Evolutionary conservation across 2,113 vertebrate genomes (phyloP).

Genomic region (Ivindomyrus marchei): DNA sequence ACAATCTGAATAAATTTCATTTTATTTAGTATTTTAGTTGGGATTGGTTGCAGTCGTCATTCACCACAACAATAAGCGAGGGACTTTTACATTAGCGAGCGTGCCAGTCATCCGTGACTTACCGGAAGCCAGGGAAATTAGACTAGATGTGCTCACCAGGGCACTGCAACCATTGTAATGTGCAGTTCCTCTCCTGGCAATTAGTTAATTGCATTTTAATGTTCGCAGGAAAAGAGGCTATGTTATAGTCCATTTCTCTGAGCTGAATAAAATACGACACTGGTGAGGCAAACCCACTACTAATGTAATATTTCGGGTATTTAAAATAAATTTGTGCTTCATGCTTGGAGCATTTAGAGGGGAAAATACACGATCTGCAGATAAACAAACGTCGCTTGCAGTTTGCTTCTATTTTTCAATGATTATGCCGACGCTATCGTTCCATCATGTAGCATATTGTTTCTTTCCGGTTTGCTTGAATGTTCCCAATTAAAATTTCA

Average conservation of each 20-base stretch:
- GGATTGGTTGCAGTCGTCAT: background rate
- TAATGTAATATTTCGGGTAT: background rate
- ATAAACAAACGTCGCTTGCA: background rate
- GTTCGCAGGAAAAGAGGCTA: background rate
- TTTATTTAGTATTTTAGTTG: background rate
- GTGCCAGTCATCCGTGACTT: background rate
- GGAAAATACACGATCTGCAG: background rate
- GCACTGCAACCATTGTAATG: background rate
- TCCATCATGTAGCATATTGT: background rate
- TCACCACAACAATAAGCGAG: background rate
- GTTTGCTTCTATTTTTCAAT: background rate
- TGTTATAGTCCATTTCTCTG: background rate
- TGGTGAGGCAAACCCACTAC: background rate
- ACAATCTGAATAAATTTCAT: background rate
- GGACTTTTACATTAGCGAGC: background rate
- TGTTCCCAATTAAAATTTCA: background rate
- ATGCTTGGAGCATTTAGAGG: background rate
- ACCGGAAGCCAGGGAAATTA: slow-evolving; percentile 9
- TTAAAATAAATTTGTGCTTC: background rate
- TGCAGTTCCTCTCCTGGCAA: slow-evolving; percentile 10
- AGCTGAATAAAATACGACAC: background rate
- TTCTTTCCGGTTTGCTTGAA: background rate
- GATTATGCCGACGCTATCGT: background rate
- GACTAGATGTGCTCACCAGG: background rate
- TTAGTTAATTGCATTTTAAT: slow-evolving; percentile 16